Evolutionary conservation across 1,140 invertebrate species (phyloP).

Genomic region (Chironomus tepperi): DNA sequence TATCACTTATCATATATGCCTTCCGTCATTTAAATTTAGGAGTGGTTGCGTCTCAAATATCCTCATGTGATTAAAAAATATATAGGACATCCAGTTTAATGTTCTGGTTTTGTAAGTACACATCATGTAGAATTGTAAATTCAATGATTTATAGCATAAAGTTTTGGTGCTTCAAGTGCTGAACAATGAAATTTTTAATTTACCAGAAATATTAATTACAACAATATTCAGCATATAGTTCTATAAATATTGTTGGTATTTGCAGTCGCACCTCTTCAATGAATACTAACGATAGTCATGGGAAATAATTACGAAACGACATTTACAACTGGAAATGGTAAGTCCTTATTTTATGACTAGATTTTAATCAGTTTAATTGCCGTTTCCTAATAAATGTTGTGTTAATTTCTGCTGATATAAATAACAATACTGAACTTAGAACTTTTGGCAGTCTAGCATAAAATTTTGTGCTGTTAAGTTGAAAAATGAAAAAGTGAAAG

Average conservation of each 20-base stretch:
- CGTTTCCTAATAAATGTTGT: neutral
- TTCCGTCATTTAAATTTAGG: neutral
- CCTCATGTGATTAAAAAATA: neutral
- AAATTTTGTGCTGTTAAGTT: neutral
- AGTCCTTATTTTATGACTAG: neutral
- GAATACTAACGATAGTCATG: neutral
- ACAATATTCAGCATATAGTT: no score
- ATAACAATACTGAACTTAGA: neutral
- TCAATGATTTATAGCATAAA: no score
- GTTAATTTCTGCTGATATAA: neutral
- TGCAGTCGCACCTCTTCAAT: neutral
- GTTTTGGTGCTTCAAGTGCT: no score
- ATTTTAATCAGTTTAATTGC: slow-evolving; percentile 15
- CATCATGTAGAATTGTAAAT: no score
- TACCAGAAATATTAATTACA: no score
- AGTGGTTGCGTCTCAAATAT: neutral
- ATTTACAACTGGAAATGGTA: neutral
- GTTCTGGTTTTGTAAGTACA: no score
- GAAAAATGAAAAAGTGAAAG: neutral
- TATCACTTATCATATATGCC: neutral
- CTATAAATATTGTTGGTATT: neutral
- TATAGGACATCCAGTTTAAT: no score
- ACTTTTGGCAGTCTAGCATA: neutral
- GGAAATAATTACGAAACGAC: neutral
- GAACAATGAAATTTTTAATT: no score